Base-by-base conservation (phyloP, 2,888 invertebrate genomes). In the Rhynchonema sp. region DNA sequence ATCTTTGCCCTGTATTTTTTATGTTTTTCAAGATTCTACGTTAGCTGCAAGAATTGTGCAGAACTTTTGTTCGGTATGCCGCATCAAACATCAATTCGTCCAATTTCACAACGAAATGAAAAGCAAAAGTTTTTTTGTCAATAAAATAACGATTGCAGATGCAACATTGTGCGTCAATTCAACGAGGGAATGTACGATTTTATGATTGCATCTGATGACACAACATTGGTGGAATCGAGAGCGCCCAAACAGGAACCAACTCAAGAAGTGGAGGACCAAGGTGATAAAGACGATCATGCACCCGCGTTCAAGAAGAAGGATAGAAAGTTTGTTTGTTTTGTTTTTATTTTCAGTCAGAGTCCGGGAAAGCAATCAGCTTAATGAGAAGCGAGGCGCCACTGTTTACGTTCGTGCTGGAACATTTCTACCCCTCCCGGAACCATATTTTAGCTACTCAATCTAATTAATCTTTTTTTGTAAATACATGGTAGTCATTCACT, bases 201-300 rank as follows among this genome's bases (percentile, higher is more conserved):
- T 66, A 90, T 98, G 62, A 84, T 99, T 63, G 96, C 98, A 0
- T 92, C 96, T 0, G 98, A 98, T 77, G 94, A 96, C 74, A 83
- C 83, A 69, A 81, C 86, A 28, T 73, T 89, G 27, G 62, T 62
- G 46, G 55, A 55, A 28, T 29, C 6, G 28, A 28, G n/a, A 29
- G 28, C 29, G 66, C 64, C 26, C 56, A 60, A 13, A 62, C 61
- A 52, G 58, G 62, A 57, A 64, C 61, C 20, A 22, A 49, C 9
- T n/a, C 17, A 17, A 17, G 49, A 49, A 22, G 49, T 3, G 56
- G 86, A 87, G 71, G 82, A 84, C 67, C 62, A 55, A 28, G 27
- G 3, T 6, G 26, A 9, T 6, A 61, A 55, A 28, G 22, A 55
- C 3, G 26, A 25, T 27, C 3, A 9, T 28, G 55, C 22, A 17